phyloP scores from a whole-genome alignment of 2,113 vertebrate genomes.

The Dipodomys merriami region DNA sequence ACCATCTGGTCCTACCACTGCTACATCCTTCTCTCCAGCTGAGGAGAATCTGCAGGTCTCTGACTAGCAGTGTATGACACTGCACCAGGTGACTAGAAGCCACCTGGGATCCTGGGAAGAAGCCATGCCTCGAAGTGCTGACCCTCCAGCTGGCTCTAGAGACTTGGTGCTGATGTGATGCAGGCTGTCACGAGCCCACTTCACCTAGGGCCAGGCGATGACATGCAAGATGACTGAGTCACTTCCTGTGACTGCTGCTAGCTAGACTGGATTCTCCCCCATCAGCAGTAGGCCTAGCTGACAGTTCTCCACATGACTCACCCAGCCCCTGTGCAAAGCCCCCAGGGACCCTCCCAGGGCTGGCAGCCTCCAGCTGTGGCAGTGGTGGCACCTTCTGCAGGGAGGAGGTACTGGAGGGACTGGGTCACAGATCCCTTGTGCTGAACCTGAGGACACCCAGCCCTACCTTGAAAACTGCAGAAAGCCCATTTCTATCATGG shows the following conservation, averaged over 20 bases:
- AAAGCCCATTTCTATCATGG: background rate
- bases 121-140: background rate
- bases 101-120: background rate
- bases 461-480: background rate
- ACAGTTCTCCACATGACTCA: background rate
- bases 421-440: background rate
- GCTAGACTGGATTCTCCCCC: too few relatives aligned
- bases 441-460: background rate
- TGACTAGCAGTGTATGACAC: background rate
- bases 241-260: background rate
- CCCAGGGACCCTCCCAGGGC: background rate
- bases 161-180: background rate
- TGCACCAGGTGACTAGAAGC: background rate
- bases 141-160: background rate
- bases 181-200: too few relatives aligned
- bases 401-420: too few relatives aligned
- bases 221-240: accelerated
- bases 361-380: background rate
- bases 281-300: background rate
- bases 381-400: background rate
- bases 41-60: background rate
- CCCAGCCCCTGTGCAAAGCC: background rate
- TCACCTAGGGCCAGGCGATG: background rate
- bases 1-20: accelerated
- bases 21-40: background rate